Conservation (phyloP, 2,113 vertebrate species). For the Cardinalis cardinalis region DNA sequence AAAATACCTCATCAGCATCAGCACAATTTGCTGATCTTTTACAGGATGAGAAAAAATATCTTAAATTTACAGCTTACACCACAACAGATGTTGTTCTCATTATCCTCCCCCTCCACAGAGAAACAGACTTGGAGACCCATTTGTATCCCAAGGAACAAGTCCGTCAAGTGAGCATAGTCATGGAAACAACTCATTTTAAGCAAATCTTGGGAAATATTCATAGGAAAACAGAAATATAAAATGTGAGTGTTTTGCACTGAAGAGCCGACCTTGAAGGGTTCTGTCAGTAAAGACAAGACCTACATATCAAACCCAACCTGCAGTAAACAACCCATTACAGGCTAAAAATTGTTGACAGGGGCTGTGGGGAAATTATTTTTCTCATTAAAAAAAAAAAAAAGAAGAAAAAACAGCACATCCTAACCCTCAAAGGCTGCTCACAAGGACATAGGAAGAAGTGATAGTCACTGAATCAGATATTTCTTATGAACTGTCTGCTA, state of each 20-base stretch:
- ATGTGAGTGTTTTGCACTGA: neutral
- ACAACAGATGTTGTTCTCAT: neutral
- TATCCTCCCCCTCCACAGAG: neutral
- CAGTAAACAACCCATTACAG: conserved; percentile 35
- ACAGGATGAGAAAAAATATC: neutral
- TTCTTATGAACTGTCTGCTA: conserved; percentile 46
- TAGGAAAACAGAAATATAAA: neutral
- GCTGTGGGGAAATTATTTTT: neutral
- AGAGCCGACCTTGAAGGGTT: neutral
- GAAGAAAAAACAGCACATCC: neutral
- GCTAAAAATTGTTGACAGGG: neutral
- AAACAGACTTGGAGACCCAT: neutral
- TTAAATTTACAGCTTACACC: neutral
- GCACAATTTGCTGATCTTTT: neutral
- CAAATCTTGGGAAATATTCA: neutral
- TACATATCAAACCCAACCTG: neutral
- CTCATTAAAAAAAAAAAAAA: neutral
- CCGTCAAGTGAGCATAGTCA: neutral
- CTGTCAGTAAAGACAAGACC: conserved; percentile 4
- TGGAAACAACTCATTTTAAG: conserved; percentile 22
- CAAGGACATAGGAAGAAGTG: conserved; percentile 23
- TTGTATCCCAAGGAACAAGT: conserved; percentile 7
- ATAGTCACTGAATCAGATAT: conserved; percentile 54
- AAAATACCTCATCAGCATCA: neutral
- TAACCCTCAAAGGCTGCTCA: conserved; percentile 1